Percentiles rank a stretch among this genome's conserved stretches.
phyloP scores from a whole-genome alignment of 1,140 invertebrate species.

The Drosophila trapezifrons region DNA sequence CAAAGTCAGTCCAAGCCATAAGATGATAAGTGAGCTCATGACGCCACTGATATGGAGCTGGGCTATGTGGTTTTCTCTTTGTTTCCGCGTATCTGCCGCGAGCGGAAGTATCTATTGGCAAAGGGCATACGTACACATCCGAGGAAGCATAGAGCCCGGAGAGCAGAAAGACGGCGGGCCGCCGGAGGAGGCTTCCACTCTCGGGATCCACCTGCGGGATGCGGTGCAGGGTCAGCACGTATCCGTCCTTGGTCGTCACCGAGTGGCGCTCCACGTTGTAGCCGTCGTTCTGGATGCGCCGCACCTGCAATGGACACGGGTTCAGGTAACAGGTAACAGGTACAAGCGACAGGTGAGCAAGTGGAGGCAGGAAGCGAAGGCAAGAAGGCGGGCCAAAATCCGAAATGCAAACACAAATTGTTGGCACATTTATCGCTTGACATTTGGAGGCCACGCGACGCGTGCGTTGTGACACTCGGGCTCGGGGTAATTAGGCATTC shows the following conservation, averaged over 20 bases:
- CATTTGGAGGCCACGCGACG: slow-evolving; percentile 78
- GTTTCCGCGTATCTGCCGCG: slow-evolving; percentile 1
- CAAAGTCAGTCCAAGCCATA: background rate
- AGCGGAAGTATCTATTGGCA: slow-evolving; percentile 23
- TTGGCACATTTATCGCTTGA: slow-evolving; percentile 74
- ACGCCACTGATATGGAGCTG: background rate
- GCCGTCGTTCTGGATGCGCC: slow-evolving; percentile 84
- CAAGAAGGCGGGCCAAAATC: slow-evolving; percentile 16
- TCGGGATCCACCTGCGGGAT: slow-evolving; percentile 81
- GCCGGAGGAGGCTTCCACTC: slow-evolving; percentile 86
- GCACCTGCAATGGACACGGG: slow-evolving; percentile 62
- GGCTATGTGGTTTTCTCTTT: background rate
- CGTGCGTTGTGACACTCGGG: slow-evolving; percentile 78
- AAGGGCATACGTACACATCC: slow-evolving; percentile 63
- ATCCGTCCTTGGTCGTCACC: slow-evolving; percentile 85
- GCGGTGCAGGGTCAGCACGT: slow-evolving; percentile 85
- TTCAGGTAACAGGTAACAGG: slow-evolving; percentile 10
- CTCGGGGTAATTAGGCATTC: slow-evolving; percentile 76
- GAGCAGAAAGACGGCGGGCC: slow-evolving; percentile 86
- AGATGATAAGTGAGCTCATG: background rate
- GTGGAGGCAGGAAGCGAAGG: slow-evolving; percentile 21
- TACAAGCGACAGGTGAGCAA: background rate
- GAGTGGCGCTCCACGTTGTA: slow-evolving; percentile 86
- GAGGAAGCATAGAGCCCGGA: slow-evolving; percentile 89
- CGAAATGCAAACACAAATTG: slow-evolving; percentile 35